Evolutionary conservation across 2,888 invertebrate genomes (phyloP), one percentile per base, ranked within the genome.

Genomic region (Lordiphosa fenestrarum): DNA sequence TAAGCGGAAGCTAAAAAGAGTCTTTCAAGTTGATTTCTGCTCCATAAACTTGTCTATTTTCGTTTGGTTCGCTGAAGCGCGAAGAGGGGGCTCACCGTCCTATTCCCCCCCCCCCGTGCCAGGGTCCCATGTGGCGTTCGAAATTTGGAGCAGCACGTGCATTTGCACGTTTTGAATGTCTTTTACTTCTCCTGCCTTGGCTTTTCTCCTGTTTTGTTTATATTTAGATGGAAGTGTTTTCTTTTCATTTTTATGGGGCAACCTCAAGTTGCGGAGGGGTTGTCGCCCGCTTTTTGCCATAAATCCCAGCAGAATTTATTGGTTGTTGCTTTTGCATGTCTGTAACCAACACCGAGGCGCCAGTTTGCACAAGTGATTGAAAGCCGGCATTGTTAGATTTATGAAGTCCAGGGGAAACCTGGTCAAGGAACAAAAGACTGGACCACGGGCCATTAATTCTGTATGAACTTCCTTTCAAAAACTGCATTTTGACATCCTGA

Each of bases 1-100:
- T 69, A 73, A 65, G 78, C 77, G 84, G 84, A 84, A 77, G 77
- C 77, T 84, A 77, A 84, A 66, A 66, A 74, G 76, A 76, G 51
- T 84, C 83, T 77, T 77, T 81, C 71, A 77, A 84, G 66, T 77
- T 77, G 77, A 82, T 84, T 77, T 77, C 77, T 77, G 84, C 77
- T 77, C 84, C 77, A 77, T 77, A 77, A 77, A 77, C 82, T 77
- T 81, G 82, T 77, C 77, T 77, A 84, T 77, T 77, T 77, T 63
- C 52, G 68, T 84, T 64, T 73, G 62, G 84, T 52, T 73, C 60
- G 66, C 71, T 84, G 66, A 66, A 77, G 77, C 82, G 61, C 46
- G 65, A 52, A 69, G 63, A 53, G 53, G 49, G 21, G 40, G 47
- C 44, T 25, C 25, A 21, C 19, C 36, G 23, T 47, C 38, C 44